These are phyloP conservation scores for Hylaeus volcanicus DNA, from an alignment of 1,140 invertebrate genomes.

Conservation along the genomic window DNA sequence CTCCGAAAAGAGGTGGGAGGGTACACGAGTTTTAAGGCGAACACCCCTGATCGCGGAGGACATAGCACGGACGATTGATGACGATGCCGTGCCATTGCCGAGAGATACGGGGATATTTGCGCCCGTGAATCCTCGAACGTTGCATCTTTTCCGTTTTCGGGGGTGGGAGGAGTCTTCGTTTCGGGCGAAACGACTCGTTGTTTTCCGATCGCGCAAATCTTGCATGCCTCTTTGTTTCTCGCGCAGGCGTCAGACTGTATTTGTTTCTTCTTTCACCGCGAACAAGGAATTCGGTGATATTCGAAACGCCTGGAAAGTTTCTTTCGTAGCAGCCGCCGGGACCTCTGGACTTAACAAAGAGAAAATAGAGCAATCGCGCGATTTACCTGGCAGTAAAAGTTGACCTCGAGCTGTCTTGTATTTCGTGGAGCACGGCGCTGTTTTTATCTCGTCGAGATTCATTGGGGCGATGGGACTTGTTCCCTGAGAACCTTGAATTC, in stretches of 20 bases:
- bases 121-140: background rate
- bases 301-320: background rate
- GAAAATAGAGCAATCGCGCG: conserved; percentile 25
- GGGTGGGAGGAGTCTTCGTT: too few species aligned
- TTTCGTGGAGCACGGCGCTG: conserved; percentile 12
- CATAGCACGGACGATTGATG: background rate
- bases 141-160: too few species aligned
- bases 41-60: background rate
- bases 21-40: background rate
- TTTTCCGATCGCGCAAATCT: too few species aligned
- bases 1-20: background rate
- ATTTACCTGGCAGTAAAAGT: conserved; percentile 39
- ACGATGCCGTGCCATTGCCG: background rate
- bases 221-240: background rate
- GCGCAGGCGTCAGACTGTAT: background rate
- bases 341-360: background rate
- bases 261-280: too few species aligned
- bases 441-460: conserved; percentile 44
- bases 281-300: too few species aligned
- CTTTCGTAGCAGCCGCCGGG: background rate
- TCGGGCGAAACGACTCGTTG: too few species aligned
- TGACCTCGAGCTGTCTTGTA: conserved; percentile 39
- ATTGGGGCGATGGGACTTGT: conserved; percentile 14
- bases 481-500: conserved; percentile 32
- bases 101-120: background rate